A percentile compares a stretch with the other conserved stretches of the same genome.
Evolutionary conservation across 2,888 invertebrate species (phyloP).

Genomic region (Ellobium chinense): DNA sequence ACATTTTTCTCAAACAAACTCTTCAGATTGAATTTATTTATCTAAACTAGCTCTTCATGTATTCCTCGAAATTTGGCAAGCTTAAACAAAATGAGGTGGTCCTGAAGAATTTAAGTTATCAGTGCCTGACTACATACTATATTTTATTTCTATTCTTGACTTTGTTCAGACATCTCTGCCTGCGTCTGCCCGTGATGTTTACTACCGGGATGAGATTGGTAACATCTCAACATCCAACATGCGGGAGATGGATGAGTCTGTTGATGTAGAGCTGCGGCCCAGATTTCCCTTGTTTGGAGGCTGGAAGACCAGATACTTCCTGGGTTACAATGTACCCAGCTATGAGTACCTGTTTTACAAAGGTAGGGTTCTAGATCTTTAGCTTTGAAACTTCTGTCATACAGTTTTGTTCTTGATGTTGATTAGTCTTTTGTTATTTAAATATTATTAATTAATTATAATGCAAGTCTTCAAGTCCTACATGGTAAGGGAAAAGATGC

Average conservation of each 20-base stretch:
- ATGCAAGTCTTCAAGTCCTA: no score
- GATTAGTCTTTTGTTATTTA: no score
- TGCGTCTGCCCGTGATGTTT: conserved; percentile 95
- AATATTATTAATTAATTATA: no score
- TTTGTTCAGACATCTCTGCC: conserved; percentile 82
- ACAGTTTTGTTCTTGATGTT: background rate
- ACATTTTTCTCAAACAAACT: no score
- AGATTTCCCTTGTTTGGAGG: conserved; percentile 99
- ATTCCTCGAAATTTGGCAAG: no score
- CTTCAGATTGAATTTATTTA: no score
- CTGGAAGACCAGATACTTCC: conserved; percentile 97
- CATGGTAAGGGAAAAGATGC: no score
- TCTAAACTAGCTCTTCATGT: no score
- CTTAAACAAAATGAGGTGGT: no score
- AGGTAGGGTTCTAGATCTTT: conserved; percentile 77
- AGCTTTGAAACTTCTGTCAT: background rate
- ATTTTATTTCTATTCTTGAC: background rate
- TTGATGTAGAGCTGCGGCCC: conserved; percentile 96
- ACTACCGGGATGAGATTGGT: conserved; percentile 97
- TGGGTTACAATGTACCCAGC: conserved; percentile 98
- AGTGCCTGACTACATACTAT: no score
- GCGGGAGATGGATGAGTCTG: conserved; percentile 91
- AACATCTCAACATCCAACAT: conserved; percentile 99
- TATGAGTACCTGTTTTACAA: conserved; percentile 94
- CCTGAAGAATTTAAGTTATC: no score